These are phyloP conservation scores for Torymus tubicola DNA, from an alignment of 2,888 invertebrate species.

Conservation along the genomic window DNA sequence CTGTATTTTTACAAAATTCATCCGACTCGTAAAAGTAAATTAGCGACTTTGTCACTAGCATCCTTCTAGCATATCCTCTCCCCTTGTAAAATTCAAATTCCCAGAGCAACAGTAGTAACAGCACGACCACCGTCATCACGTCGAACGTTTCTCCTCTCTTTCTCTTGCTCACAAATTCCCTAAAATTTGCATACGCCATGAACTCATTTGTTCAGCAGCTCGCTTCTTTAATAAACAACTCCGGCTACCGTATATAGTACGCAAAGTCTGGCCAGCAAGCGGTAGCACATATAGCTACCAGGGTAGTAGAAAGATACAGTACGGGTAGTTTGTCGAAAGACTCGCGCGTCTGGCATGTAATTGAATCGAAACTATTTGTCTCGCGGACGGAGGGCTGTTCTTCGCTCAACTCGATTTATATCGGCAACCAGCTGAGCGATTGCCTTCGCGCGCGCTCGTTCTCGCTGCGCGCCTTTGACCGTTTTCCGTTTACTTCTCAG, in stretches of 20 bases:
- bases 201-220: not conserved
- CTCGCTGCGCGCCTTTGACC: not conserved
- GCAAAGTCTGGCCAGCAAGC: too few relatives aligned
- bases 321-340: not conserved
- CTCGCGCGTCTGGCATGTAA: conserved; percentile 46
- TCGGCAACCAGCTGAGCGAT: conserved; percentile 50
- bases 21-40: too few relatives aligned
- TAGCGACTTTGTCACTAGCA: too few relatives aligned
- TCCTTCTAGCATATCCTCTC: too few relatives aligned
- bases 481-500: not conserved
- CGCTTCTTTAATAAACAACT: not conserved
- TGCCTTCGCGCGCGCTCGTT: not conserved
- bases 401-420: conserved; percentile 61
- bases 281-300: not conserved
- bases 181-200: conserved; percentile 5
- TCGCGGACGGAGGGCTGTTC: conserved; percentile 52
- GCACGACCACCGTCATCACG: too few relatives aligned
- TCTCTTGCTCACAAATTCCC: too few relatives aligned
- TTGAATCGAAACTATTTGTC: conserved; percentile 64
- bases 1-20: too few relatives aligned
- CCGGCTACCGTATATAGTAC: too few relatives aligned
- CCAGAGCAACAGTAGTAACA: too few relatives aligned
- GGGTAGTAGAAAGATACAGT: not conserved
- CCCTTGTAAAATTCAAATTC: too few relatives aligned
- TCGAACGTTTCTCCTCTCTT: too few relatives aligned